Percentiles rank a stretch among this genome's conserved stretches.
These are phyloP conservation scores for Pimephales promelas DNA, from an alignment of 2,113 vertebrate genomes.

Conservation along the genomic window DNA sequence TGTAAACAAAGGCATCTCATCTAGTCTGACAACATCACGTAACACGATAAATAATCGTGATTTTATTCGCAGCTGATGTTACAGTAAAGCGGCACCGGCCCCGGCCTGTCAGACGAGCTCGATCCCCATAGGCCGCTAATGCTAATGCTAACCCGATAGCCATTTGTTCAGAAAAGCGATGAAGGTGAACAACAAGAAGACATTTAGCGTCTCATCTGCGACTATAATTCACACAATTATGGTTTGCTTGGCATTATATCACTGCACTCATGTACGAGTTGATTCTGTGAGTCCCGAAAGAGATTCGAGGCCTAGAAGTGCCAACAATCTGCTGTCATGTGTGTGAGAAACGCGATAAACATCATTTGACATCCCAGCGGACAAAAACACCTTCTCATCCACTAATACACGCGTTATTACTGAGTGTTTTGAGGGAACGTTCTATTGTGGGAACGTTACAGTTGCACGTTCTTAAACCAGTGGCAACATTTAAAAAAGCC, in stretches of 20 bases:
- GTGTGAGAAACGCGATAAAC: neutral
- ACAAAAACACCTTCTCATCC: too few relatives aligned
- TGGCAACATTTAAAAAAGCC: too few relatives aligned
- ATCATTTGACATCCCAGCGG: too few relatives aligned
- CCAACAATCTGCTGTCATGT: neutral
- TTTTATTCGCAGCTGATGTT: neutral
- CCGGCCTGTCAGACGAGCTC: neutral
- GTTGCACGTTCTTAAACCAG: too few relatives aligned
- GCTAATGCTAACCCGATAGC: conserved; percentile 28
- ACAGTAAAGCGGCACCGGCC: neutral
- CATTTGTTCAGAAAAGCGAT: conserved; percentile 20
- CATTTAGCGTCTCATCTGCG: neutral
- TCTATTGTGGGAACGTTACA: too few relatives aligned
- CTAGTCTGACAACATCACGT: too few relatives aligned
- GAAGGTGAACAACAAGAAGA: conserved; percentile 44
- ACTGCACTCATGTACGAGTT: neutral
- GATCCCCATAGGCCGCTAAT: neutral
- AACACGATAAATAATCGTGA: neutral
- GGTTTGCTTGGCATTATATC: neutral
- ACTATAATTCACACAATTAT: fast-evolving
- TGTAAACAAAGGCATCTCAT: too few relatives aligned
- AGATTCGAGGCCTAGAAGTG: neutral
- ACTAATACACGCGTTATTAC: too few relatives aligned
- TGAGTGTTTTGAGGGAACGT: too few relatives aligned
- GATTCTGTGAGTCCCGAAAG: fast-evolving